These are phyloP conservation scores for Arnoldichthys spilopterus DNA, from an alignment of 2,797 vertebrate genomes.

Conservation along the genomic window DNA sequence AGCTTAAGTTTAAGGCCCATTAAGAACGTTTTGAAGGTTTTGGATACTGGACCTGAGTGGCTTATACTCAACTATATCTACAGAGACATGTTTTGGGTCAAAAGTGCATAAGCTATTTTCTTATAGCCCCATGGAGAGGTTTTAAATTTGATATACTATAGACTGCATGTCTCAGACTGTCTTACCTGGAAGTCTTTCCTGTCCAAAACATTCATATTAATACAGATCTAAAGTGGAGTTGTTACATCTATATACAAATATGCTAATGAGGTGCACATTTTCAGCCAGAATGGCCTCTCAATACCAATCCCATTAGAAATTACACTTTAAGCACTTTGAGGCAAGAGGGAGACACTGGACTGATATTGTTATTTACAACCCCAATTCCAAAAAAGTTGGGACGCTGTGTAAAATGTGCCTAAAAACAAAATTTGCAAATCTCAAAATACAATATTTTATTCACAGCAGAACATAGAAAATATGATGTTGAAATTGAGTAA, in stretches of 20 bases:
- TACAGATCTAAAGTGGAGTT: conserved; percentile 75
- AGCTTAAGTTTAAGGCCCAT: no score
- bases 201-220: conserved; percentile 76
- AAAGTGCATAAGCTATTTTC: neutral
- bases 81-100: neutral
- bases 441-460: no score
- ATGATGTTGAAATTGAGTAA: no score
- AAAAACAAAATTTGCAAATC: no score
- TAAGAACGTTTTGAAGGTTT: no score
- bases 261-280: conserved; percentile 55
- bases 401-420: no score
- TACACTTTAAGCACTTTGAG: conserved; percentile 26
- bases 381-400: no score
- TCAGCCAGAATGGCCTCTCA: conserved; percentile 16
- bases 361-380: conserved; percentile 20
- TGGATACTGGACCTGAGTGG: no score
- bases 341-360: neutral
- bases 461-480: no score
- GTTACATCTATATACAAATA: conserved; percentile 70
- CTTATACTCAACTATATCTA: no score
- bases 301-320: conserved; percentile 28
- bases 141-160: neutral
- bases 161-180: conserved; percentile 1
- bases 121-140: neutral
- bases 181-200: conserved; percentile 74